These are phyloP conservation scores for Mugil cephalus DNA, from an alignment of 2,113 vertebrate genomes.

Conservation along the genomic window DNA sequence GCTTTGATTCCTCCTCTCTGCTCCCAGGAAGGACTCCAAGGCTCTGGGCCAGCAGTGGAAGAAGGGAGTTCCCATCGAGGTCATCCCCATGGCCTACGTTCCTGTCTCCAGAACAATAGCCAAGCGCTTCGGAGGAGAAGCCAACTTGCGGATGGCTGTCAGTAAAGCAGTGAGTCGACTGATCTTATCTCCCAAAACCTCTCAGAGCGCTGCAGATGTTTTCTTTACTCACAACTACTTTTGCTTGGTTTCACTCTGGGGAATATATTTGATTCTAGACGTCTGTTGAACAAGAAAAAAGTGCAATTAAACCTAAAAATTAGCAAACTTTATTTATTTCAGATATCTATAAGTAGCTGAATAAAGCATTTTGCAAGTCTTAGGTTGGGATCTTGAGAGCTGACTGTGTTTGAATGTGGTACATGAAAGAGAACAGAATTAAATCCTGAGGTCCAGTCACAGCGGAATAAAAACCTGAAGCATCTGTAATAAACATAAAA, in stretches of 20 bases:
- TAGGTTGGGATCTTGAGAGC: no score
- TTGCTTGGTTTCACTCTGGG: neutral
- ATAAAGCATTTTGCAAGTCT: no score
- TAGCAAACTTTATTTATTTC: no score
- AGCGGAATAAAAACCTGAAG: no score
- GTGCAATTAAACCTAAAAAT: no score
- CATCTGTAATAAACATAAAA: no score
- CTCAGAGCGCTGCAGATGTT: neutral
- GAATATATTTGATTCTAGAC: no score
- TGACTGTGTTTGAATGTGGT: no score
- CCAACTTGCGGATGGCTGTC: constrained; percentile 92
- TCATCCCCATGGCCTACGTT: constrained; percentile 96
- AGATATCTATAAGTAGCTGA: no score
- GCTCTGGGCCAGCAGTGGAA: constrained; percentile 95
- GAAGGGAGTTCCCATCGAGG: constrained; percentile 95
- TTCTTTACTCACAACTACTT: neutral
- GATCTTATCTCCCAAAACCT: neutral
- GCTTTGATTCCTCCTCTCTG: neutral
- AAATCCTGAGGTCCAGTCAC: no score
- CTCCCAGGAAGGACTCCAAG: constrained; percentile 91
- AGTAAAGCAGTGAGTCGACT: constrained; percentile 92
- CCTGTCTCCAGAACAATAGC: constrained; percentile 89
- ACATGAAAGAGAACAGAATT: no score
- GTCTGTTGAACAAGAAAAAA: no score
- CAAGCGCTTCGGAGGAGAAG: constrained; percentile 88